These are phyloP conservation scores for Arvicanthis niloticus DNA, from an alignment of 2,113 vertebrate genomes.

Conservation along the genomic window DNA sequence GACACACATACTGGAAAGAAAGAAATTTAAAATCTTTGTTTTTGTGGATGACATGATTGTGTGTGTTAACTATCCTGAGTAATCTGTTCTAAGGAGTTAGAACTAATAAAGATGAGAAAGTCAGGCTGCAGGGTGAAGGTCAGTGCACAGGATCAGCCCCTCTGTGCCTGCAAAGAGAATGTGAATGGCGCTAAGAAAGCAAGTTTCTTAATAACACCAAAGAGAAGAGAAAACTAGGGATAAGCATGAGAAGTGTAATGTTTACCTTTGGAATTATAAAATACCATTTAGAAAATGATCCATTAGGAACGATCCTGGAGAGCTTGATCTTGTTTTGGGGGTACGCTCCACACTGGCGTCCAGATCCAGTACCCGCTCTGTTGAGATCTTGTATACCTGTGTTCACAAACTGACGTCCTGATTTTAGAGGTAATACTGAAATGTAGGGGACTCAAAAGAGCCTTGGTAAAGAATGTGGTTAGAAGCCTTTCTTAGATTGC, in stretches of 20 bases:
- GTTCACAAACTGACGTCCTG: not conserved
- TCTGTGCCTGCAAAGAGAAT: not conserved
- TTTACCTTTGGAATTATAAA: not conserved
- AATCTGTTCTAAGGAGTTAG: not conserved
- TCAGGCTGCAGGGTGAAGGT: not conserved
- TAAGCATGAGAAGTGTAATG: not conserved
- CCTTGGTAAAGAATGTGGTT: not conserved
- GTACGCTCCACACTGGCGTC: not conserved
- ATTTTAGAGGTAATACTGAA: not conserved
- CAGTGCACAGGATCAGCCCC: not conserved
- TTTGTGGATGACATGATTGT: not conserved
- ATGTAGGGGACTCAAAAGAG: not conserved
- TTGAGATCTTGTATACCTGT: not conserved
- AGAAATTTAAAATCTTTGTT: slow-evolving; percentile 1
- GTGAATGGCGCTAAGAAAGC: not conserved
- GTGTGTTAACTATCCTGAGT: not conserved
- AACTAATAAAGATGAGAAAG: not conserved
- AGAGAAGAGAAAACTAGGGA: not conserved
- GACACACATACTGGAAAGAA: not conserved
- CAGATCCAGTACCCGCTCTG: not conserved
- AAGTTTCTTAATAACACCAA: not conserved
- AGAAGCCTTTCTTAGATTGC: not conserved
- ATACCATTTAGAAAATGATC: not conserved
- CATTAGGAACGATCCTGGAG: not conserved
- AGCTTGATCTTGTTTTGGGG: not conserved